Conservation (phyloP, 2,888 invertebrate species). For the Bombylius discolor region DNA sequence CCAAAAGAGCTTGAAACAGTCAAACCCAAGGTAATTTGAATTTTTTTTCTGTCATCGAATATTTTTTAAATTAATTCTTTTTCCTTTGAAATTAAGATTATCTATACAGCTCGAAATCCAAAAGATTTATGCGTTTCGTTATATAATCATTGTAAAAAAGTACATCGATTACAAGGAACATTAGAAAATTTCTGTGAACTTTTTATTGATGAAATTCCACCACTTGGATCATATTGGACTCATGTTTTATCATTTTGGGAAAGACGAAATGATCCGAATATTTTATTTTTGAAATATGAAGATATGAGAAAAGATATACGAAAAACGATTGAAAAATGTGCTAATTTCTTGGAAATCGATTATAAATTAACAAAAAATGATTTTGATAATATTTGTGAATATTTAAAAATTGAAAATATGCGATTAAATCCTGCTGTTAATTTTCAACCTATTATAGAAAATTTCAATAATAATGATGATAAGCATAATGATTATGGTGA, state of each 20-base stretch:
- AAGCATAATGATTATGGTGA: neutral
- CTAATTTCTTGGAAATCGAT: constrained; percentile 40
- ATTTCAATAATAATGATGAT: constrained; percentile 13
- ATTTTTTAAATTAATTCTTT: neutral
- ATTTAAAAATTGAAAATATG: constrained; percentile 72
- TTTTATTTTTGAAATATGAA: constrained; percentile 69
- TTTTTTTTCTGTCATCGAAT: neutral
- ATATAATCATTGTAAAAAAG: constrained; percentile 64
- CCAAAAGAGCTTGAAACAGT: constrained; percentile 50
- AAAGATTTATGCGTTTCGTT: constrained; percentile 84
- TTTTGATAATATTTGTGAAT: constrained; percentile 52
- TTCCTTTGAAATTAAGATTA: constrained; percentile 43
- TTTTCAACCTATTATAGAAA: constrained; percentile 48
- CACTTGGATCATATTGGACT: constrained; percentile 50
- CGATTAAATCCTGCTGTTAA: constrained; percentile 68
- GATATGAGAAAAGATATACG: constrained; percentile 65
- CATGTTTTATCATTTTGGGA: constrained; percentile 59
- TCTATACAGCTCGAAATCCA: constrained; percentile 79
- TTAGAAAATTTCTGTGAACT: constrained; percentile 67
- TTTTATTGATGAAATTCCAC: constrained; percentile 53
- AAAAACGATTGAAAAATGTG: constrained; percentile 52
- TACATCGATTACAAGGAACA: constrained; percentile 51
- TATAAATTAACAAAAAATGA: constrained; percentile 53
- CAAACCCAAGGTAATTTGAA: constrained; percentile 52
- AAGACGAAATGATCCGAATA: constrained; percentile 51